Conservation (phyloP, 2,797 vertebrate species). For the Chlorospingus semifuscus region DNA sequence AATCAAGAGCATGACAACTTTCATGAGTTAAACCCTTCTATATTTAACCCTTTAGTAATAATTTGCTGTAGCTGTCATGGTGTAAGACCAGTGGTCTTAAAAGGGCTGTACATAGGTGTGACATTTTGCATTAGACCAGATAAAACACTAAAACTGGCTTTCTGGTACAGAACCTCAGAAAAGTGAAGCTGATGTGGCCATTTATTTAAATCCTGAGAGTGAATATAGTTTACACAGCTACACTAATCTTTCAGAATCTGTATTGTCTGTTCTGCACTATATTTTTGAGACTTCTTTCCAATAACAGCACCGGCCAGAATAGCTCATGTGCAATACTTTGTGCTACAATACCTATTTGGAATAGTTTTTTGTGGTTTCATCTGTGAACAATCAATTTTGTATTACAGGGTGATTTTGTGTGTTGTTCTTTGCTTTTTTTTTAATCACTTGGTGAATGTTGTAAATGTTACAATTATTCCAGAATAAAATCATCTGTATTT, state of each 20-base stretch:
- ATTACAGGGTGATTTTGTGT: accelerated
- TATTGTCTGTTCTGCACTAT: background rate
- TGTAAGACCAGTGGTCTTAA: background rate
- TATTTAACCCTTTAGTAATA: background rate
- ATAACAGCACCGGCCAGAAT: background rate
- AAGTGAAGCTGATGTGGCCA: background rate
- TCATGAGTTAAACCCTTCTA: background rate
- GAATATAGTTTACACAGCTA: background rate
- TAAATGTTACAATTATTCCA: background rate
- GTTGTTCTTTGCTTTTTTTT: background rate
- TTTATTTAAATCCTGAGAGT: background rate
- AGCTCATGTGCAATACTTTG: background rate
- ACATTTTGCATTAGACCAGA: background rate
- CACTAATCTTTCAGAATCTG: background rate
- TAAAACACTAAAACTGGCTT: background rate
- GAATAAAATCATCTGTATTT: background rate
- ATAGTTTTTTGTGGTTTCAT: background rate
- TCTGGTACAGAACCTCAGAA: background rate
- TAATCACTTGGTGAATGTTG: background rate
- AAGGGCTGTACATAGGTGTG: background rate
- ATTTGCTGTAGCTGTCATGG: background rate
- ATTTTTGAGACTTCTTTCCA: background rate
- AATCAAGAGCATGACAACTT: background rate
- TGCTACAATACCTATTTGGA: background rate
- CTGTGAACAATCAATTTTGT: background rate